Evolutionary conservation across 2,797 vertebrate species (phyloP).

Genomic region (Hephaestus fuliginosus): DNA sequence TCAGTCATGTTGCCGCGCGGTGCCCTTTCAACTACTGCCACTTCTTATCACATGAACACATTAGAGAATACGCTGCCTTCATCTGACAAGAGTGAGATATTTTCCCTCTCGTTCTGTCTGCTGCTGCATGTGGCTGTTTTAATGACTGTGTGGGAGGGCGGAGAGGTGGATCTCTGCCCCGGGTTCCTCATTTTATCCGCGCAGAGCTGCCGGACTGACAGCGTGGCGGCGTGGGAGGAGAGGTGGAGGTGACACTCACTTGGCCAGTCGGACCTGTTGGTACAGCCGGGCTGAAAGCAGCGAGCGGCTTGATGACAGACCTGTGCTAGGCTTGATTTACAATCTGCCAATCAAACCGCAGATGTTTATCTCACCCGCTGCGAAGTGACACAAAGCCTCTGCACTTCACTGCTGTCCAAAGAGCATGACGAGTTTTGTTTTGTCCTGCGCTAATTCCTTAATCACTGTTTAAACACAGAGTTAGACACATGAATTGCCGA

Average conservation of each 20-base stretch:
- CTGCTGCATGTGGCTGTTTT: constrained; percentile 53
- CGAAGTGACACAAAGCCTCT: not conserved
- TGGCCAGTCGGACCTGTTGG: constrained; percentile 71
- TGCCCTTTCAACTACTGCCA: constrained; percentile 38
- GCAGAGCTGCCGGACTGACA: constrained; percentile 30
- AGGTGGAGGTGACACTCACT: constrained; percentile 43
- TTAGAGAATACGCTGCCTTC: constrained; percentile 28
- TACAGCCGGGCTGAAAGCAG: constrained; percentile 17
- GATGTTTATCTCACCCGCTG: constrained; percentile 24
- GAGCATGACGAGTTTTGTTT: constrained; percentile 4
- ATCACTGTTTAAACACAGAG: constrained; percentile 39
- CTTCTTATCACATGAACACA: constrained; percentile 34
- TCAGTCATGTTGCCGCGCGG: constrained; percentile 8
- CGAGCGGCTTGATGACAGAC: constrained; percentile 24
- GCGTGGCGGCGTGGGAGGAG: constrained; percentile 55
- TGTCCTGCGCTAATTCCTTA: not conserved
- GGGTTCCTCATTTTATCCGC: constrained; percentile 44
- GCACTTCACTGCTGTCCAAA: constrained; percentile 3
- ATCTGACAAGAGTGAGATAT: constrained; percentile 29
- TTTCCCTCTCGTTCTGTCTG: constrained; percentile 7
- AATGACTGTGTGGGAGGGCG: constrained; percentile 75
- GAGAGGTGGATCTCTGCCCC: constrained; percentile 55
- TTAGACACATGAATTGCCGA: not conserved
- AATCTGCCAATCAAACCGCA: constrained; percentile 35
- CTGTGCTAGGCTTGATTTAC: constrained; percentile 40